A percentile compares a stretch with the other conserved stretches of the same genome.
phyloP scores from a whole-genome alignment of 2,797 vertebrate species.

The Coendou prehensilis region DNA sequence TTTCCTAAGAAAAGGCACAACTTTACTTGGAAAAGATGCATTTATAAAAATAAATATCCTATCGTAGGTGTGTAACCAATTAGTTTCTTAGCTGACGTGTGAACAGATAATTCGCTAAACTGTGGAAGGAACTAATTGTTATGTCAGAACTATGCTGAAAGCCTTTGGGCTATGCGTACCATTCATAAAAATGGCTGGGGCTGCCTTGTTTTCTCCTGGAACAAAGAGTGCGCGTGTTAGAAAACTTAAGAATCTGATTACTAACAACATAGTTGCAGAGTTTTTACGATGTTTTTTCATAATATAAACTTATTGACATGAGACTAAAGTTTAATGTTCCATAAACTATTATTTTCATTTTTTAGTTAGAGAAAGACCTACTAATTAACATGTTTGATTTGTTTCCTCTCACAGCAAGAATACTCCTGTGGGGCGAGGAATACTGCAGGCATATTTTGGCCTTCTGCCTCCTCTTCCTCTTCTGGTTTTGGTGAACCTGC shows the following conservation, averaged over 20 bases:
- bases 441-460: slow-evolving; percentile 93
- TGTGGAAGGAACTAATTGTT: neutral
- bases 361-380: slow-evolving; percentile 39
- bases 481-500: slow-evolving; percentile 92
- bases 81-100: slow-evolving; percentile 40
- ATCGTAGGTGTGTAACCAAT: neutral
- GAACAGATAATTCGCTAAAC: slow-evolving; percentile 37
- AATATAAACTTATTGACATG: slow-evolving; percentile 51
- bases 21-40: slow-evolving; percentile 35
- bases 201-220: neutral
- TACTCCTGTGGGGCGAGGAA: slow-evolving; percentile 92
- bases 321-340: slow-evolving; percentile 43
- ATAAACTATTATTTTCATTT: neutral
- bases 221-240: slow-evolving; percentile 16
- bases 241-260: neutral
- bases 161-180: neutral
- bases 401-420: slow-evolving; percentile 85
- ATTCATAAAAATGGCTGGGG: slow-evolving; percentile 26
- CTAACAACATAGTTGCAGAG: slow-evolving; percentile 3
- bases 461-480: slow-evolving; percentile 91
- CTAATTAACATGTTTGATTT: slow-evolving; percentile 31
- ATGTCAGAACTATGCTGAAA: neutral
- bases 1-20: neutral
- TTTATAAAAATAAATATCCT: slow-evolving; percentile 38
- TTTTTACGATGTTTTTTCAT: slow-evolving; percentile 50